Evolutionary conservation across 2,888 invertebrate genomes (phyloP).

Genomic region (Melieria omissa): DNA sequence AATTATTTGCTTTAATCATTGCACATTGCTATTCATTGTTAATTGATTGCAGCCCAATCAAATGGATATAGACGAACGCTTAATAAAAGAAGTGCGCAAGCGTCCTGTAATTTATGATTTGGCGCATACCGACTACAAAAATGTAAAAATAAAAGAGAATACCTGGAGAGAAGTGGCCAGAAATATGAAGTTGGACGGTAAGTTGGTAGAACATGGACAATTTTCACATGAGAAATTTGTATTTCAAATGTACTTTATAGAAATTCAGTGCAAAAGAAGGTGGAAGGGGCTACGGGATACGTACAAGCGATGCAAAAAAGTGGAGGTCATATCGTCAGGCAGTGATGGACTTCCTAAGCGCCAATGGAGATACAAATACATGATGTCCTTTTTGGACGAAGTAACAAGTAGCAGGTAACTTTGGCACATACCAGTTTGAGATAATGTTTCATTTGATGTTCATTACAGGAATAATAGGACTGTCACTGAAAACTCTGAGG

Average conservation of each 20-base stretch:
- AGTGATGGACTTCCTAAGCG: neutral
- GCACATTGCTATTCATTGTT: no score
- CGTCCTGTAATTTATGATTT: no score
- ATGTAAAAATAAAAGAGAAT: neutral
- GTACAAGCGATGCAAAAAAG: conserved; percentile 10
- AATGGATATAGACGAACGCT: no score
- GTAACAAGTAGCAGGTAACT: neutral
- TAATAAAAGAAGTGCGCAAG: no score
- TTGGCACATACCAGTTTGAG: no score
- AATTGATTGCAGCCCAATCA: no score
- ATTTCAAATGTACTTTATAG: neutral
- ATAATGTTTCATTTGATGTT: no score
- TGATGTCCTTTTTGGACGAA: conserved; percentile 5
- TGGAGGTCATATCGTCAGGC: neutral
- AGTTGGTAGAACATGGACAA: neutral
- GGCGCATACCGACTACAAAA: conserved; percentile 1
- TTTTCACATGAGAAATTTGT: neutral
- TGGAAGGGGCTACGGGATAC: conserved; percentile 13
- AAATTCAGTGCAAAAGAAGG: neutral
- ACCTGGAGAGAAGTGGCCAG: conserved; percentile 1
- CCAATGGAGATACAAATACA: neutral
- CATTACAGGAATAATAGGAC: no score
- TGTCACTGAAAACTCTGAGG: no score
- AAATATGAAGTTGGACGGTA: neutral
- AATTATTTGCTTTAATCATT: no score